Evolutionary conservation across 1,140 invertebrate species (phyloP), one percentile per base, ranked within the genome.

Genomic region (Argopecten irradians): DNA sequence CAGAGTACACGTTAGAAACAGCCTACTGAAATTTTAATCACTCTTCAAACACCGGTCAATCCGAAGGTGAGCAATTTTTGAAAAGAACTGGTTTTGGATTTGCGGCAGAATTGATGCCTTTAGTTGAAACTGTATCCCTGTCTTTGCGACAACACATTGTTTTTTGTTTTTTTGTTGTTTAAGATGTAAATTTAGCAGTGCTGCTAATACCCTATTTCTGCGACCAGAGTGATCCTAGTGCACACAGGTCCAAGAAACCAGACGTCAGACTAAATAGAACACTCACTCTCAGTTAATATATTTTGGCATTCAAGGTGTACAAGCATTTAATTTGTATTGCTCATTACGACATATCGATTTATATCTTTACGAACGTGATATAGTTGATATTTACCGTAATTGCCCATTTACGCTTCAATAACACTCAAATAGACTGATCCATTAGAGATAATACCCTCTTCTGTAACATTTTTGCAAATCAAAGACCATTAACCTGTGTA

Each of bases 311-410:
- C 41, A 35, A 46, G 0, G 82, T 46, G 16, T 91, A 88, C n/a
- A 91, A 90, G 83, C 88, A 86, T 43, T 34, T 89, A 3, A 91
- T 91, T 86, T 89, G 82, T 43, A 34, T 43, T 16, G 36, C 28
- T 16, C 88, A 82, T 86, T 35, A 2, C 36, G 87, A 34, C 34
- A n/a, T 16, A n/a, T 33, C 28, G 90, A 91, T 36, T 35, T 88
- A 19, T 86, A 89, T 71, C 33, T 83, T 0, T 91, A 91, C 82
- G 84, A 86, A 19, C 13, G 88, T 3, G 82, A 89, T 55, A 85
- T 91, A 11, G 85, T 89, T 0, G 88, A 91, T 33, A 90, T 89
- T 46, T 3, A 11, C 34, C 1, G 87, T 84, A 82, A 43, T 84
- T 28, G 87, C 87, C 33, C 33, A 71, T 36, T 55, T 88, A 16